These are phyloP conservation scores for Cephalopachus bancanus DNA, from an alignment of 2,797 vertebrate species.

Conservation along the genomic window DNA sequence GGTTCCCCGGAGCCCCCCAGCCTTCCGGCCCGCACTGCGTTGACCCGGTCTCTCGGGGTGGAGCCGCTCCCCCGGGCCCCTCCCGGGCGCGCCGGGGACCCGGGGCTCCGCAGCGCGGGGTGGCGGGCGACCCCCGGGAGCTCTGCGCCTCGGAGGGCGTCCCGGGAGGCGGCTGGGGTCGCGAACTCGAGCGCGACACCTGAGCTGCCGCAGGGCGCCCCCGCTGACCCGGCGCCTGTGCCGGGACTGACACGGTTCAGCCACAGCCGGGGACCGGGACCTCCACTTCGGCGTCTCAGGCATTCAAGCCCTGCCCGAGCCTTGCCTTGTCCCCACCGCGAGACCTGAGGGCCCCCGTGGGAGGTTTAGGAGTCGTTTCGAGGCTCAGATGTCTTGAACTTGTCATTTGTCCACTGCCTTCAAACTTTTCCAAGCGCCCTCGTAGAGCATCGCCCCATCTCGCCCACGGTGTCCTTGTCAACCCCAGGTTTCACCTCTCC, in stretches of 20 bases:
- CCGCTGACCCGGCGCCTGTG: not conserved
- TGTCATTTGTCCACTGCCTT: not conserved
- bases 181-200: not conserved
- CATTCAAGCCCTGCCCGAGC: not conserved
- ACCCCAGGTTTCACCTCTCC: not conserved
- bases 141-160: not conserved
- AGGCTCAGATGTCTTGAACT: not conserved
- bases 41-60: not conserved
- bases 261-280: not conserved
- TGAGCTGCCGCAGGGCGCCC: not conserved
- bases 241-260: not conserved
- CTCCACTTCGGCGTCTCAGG: not conserved
- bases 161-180: not conserved
- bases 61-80: not conserved
- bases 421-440: not conserved
- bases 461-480: not conserved
- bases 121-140: not conserved
- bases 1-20: not conserved
- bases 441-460: not conserved
- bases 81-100: not conserved
- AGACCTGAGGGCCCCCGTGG: not conserved
- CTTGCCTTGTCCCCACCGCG: fast-evolving
- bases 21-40: not conserved
- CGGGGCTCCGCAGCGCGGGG: fast-evolving
- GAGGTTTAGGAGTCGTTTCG: not conserved